These are phyloP conservation scores for Benitochromis conjunctus DNA, from an alignment of 2,113 vertebrate genomes.

Conservation along the genomic window DNA sequence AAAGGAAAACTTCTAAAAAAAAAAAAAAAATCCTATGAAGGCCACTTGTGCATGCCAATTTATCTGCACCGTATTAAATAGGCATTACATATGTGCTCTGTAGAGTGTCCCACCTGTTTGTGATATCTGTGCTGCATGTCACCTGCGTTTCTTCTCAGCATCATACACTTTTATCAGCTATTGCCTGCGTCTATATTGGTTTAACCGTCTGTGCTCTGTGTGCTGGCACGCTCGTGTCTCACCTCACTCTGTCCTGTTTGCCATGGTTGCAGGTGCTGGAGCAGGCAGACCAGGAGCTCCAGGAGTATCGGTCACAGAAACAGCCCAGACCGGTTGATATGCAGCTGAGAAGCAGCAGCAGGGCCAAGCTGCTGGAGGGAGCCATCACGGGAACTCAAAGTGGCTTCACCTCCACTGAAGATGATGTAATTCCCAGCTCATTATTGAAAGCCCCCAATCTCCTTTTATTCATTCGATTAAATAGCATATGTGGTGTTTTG, in stretches of 20 bases:
- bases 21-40: not conserved
- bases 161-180: not conserved
- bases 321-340: conserved; percentile 67
- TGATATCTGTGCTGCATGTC: not conserved
- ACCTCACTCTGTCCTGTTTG: conserved; percentile 80
- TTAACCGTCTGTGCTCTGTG: not conserved
- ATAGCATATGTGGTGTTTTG: not conserved
- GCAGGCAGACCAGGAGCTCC: conserved; percentile 83
- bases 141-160: not conserved
- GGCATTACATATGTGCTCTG: not conserved
- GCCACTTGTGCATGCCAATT: not conserved
- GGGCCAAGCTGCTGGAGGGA: not conserved
- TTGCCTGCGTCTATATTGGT: not conserved
- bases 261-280: conserved; percentile 84
- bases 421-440: not conserved
- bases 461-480: not conserved
- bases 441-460: not conserved
- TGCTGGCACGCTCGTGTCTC: not conserved
- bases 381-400: conserved; percentile 39
- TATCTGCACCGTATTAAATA: not conserved
- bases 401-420: not conserved
- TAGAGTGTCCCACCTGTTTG: not conserved
- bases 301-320: conserved; percentile 84
- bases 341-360: conserved; percentile 52
- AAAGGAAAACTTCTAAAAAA: not conserved